phyloP scores from a whole-genome alignment of 92 coral and sea anemone genomes.

The Siderastrea radians region DNA sequence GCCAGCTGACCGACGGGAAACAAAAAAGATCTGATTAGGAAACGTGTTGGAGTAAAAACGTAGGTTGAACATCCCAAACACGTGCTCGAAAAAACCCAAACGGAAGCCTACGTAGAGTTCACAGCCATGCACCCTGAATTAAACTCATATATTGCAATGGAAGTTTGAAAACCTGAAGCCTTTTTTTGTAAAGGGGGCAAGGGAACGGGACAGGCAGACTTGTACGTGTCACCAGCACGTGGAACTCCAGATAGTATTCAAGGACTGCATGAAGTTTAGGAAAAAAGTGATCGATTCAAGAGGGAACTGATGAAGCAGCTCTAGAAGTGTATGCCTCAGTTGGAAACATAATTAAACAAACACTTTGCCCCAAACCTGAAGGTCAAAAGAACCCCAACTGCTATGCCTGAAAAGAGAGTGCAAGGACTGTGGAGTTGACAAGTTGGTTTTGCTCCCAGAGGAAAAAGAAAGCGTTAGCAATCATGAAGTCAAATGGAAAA shows the following conservation, averaged over 20 bases:
- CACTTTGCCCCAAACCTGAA: not conserved
- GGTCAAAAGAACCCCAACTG: not conserved
- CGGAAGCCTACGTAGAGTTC: no score
- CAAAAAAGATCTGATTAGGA: no score
- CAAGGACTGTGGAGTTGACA: not conserved
- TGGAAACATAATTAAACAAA: not conserved
- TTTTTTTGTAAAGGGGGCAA: constrained; percentile 5
- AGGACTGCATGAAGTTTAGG: constrained; percentile 29
- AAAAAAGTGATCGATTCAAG: not conserved
- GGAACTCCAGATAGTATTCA: constrained; percentile 8
- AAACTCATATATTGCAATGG: not conserved
- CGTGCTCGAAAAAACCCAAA: no score
- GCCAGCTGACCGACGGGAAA: no score
- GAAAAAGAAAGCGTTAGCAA: constrained; percentile 1
- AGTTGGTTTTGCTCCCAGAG: not conserved
- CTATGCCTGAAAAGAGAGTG: constrained; percentile 5
- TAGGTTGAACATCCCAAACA: no score
- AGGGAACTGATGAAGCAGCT: not conserved
- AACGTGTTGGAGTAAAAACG: no score
- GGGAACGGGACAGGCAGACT: constrained; percentile 7
- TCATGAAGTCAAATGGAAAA: constrained; percentile 24
- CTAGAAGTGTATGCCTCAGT: constrained; percentile 3
- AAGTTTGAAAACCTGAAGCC: constrained; percentile 16
- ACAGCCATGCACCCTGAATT: not conserved
- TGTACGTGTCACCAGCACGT: constrained; percentile 22